Conservation (phyloP, 2,797 vertebrate genomes). For the Falco peregrinus region DNA sequence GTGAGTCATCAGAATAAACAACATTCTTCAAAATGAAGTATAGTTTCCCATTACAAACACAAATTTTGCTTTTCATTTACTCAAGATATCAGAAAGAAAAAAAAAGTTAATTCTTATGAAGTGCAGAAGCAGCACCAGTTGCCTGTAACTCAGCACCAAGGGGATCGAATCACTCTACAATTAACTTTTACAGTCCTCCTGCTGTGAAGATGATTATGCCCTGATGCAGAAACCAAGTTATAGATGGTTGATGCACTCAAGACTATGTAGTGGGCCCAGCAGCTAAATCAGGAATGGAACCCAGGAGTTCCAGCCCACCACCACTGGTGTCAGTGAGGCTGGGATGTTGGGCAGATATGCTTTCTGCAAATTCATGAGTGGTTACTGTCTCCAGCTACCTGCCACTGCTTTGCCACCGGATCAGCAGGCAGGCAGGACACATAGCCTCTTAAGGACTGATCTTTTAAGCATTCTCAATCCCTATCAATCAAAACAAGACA, state of each 20-base stretch:
- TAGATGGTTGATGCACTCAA: not conserved
- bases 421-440: not conserved
- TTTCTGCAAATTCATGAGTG: not conserved
- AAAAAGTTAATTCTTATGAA: not conserved
- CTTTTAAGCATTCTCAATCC: not conserved
- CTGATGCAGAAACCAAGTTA: not conserved
- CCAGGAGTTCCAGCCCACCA: not conserved
- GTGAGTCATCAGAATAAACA: conserved; percentile 35
- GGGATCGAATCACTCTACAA: not conserved
- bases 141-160: not conserved
- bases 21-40: conserved; percentile 18
- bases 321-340: not conserved
- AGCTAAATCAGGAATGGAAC: not conserved
- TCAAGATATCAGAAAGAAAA: not conserved
- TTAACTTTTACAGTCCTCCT: not conserved
- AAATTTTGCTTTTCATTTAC: conserved; percentile 37
- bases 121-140: not conserved
- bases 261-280: not conserved
- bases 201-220: not conserved
- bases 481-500: conserved; percentile 51
- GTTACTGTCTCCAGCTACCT: not conserved
- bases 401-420: not conserved
- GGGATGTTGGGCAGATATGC: not conserved
- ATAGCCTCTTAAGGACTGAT: not conserved
- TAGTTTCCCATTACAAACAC: conserved; percentile 40